phyloP scores from a whole-genome alignment of 1,140 invertebrate species.

The Drosophila kanapiae region DNA sequence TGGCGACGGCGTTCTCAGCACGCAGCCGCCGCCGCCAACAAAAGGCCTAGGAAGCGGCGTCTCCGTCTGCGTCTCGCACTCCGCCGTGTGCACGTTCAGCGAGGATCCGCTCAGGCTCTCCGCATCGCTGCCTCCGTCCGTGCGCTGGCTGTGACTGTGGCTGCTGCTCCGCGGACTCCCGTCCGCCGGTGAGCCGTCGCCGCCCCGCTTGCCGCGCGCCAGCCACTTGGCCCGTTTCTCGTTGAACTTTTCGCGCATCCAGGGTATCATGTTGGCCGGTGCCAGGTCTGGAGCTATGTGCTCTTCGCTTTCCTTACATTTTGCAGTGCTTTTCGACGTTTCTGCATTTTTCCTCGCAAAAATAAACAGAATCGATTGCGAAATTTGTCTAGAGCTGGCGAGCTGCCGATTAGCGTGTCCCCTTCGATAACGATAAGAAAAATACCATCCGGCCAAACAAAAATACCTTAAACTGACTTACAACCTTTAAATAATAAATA shows the following conservation, averaged over 20 bases:
- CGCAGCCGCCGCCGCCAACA: slow-evolving; percentile 61
- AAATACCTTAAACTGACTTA: too few species aligned
- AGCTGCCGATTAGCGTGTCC: too few species aligned
- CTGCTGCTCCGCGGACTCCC: slow-evolving; percentile 41
- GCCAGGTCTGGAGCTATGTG: slow-evolving; percentile 50
- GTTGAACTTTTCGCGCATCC: slow-evolving; percentile 84
- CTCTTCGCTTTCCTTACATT: slow-evolving; percentile 8
- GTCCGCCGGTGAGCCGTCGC: slow-evolving; percentile 15
- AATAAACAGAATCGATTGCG: slow-evolving; percentile 59
- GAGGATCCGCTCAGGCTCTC: slow-evolving; percentile 53
- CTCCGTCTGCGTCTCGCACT: slow-evolving; percentile 69
- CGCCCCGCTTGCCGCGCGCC: slow-evolving; percentile 62
- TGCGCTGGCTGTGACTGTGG: slow-evolving; percentile 36
- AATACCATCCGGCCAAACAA: too few species aligned
- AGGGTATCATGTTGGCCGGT: slow-evolving; percentile 76
- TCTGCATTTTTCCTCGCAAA: slow-evolving; percentile 29
- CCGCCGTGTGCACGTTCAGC: slow-evolving; percentile 53
- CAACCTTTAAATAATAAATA: too few species aligned
- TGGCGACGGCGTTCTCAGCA: slow-evolving; percentile 65
- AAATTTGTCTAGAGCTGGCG: neutral
- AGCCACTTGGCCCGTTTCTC: slow-evolving; percentile 80
- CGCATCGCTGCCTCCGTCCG: slow-evolving; percentile 51
- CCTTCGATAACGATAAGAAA: too few species aligned
- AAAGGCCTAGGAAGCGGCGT: neutral
- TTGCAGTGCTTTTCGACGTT: slow-evolving; percentile 41